Conservation (phyloP, 2,113 vertebrate genomes). For the Corythaeola cristata region DNA sequence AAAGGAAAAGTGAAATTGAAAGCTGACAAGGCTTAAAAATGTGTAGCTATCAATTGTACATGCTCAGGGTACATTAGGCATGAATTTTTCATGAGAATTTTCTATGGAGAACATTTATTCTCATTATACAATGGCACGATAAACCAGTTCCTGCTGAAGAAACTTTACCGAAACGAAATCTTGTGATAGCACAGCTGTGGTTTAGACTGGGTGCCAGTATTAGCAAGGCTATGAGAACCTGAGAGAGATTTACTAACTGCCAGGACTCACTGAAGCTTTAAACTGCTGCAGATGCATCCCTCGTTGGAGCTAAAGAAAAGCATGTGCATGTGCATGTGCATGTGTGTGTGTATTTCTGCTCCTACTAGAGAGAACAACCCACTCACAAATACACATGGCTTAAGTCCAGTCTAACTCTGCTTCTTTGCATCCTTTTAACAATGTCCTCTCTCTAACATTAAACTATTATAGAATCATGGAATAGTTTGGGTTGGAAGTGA, state of each 20-base stretch:
- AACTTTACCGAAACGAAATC: conserved; percentile 45
- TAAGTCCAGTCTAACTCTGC: neutral
- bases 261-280: neutral
- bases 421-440: neutral
- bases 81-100: conserved; percentile 44
- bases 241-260: conserved; percentile 45
- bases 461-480: neutral
- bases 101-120: neutral
- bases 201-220: conserved; percentile 22
- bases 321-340: too few relatives aligned
- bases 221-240: conserved; percentile 17
- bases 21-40: neutral
- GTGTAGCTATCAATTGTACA: neutral
- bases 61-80: neutral
- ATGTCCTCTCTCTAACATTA: neutral
- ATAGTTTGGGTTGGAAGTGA: too few relatives aligned
- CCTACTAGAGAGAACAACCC: neutral
- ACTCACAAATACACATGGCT: neutral
- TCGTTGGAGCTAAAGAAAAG: neutral
- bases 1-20: neutral
- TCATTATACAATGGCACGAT: conserved; percentile 6
- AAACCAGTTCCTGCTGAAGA: conserved; percentile 41
- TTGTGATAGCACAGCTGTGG: conserved; percentile 30
- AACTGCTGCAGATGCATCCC: conserved; percentile 6
- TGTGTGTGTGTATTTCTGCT: neutral